Conservation (phyloP, 2,113 vertebrate genomes). For the Sciurus niger region DNA sequence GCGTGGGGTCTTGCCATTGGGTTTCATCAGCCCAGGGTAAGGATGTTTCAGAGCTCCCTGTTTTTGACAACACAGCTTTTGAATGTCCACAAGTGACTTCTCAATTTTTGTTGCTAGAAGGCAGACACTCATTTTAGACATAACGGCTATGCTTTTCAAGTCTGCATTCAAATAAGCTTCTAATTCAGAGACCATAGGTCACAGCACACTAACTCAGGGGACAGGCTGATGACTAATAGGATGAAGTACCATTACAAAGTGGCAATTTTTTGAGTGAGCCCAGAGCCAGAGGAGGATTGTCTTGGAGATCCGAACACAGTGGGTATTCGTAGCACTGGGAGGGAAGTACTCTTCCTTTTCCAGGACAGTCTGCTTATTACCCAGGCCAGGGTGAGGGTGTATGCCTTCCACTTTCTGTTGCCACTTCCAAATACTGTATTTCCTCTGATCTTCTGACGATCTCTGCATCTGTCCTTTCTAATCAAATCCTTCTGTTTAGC, state of each 20-base stretch:
- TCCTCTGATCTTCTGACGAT: background rate
- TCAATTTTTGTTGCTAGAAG: conserved; percentile 46
- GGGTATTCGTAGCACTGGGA: background rate
- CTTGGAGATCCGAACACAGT: background rate
- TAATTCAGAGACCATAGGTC: background rate
- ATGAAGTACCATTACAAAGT: background rate
- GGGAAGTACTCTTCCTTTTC: background rate
- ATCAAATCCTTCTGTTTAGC: background rate
- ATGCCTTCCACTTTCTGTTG: background rate
- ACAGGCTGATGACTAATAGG: background rate
- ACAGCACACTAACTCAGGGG: background rate
- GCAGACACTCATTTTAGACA: conserved; percentile 49
- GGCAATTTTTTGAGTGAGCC: background rate
- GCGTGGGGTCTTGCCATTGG: accelerated
- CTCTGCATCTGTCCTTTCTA: background rate
- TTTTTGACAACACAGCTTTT: background rate
- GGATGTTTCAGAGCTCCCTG: accelerated
- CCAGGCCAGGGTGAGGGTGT: background rate
- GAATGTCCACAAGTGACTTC: background rate
- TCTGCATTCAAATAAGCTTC: conserved; percentile 64
- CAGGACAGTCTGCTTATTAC: background rate
- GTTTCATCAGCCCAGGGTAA: too few species aligned
- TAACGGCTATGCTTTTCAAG: background rate
- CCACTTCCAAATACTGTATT: background rate
- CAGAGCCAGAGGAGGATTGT: background rate